Evolutionary conservation across 2,888 invertebrate genomes (phyloP).

Genomic region (Nycteola revayana): DNA sequence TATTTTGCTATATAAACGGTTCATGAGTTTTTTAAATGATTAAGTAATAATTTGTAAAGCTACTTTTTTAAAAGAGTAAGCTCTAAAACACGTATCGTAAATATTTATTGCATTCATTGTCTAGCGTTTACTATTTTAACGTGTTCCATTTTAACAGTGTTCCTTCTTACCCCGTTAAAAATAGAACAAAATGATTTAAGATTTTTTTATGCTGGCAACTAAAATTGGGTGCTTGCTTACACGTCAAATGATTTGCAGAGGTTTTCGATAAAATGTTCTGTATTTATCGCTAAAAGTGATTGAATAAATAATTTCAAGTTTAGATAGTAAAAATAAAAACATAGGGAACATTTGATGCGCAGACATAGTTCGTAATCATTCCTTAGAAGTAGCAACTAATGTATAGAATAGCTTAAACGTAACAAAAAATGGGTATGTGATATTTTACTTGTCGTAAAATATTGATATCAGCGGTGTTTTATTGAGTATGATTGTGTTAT

Average conservation of each 20-base stretch:
- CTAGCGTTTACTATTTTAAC: too few species aligned
- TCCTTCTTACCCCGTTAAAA: too few species aligned
- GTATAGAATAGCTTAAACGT: slow-evolving; percentile 62
- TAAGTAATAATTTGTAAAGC: too few species aligned
- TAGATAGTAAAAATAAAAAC: slow-evolving; percentile 35
- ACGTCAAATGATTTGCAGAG: slow-evolving; percentile 56
- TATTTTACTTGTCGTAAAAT: slow-evolving; percentile 35
- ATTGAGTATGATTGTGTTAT: slow-evolving; percentile 11
- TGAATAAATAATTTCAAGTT: slow-evolving; percentile 31
- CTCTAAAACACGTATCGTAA: too few species aligned
- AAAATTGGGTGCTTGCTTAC: slow-evolving; percentile 51
- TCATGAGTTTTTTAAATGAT: too few species aligned
- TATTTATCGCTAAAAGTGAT: slow-evolving; percentile 43
- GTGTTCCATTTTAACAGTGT: too few species aligned
- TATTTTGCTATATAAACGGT: too few species aligned
- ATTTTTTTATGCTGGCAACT: slow-evolving; percentile 42
- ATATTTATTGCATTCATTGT: too few species aligned
- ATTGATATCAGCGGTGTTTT: slow-evolving; percentile 24
- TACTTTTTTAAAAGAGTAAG: too few species aligned
- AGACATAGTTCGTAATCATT: slow-evolving; percentile 43
- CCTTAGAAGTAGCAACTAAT: slow-evolving; percentile 60
- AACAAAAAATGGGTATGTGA: slow-evolving; percentile 71
- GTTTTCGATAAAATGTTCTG: slow-evolving; percentile 53
- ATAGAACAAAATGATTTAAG: too few species aligned
- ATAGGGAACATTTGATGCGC: slow-evolving; percentile 39